A percentile compares a stretch with the other conserved stretches of the same genome.
Conservation (phyloP, 1,140 invertebrate species). For the Drosophila oshimai region DNA sequence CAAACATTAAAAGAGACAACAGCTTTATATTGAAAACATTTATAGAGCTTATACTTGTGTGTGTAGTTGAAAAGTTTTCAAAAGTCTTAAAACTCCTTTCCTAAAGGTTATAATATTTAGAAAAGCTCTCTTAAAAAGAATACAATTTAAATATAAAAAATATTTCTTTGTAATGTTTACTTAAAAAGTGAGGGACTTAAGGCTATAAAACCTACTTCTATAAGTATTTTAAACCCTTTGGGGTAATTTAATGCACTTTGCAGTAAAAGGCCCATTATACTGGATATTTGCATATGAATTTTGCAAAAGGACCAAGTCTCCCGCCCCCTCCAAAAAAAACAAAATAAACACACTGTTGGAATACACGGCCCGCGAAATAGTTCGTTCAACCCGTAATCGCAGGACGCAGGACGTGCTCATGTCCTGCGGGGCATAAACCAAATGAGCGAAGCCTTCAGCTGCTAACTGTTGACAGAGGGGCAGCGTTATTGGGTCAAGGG, state of each 20-base stretch:
- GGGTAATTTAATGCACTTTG: background rate
- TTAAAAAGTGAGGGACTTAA: too few relatives aligned
- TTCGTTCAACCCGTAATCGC: constrained; percentile 14
- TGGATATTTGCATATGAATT: background rate
- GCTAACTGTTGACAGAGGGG: constrained; percentile 9
- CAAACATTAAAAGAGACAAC: too few relatives aligned
- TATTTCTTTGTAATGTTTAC: too few relatives aligned
- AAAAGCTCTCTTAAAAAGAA: too few relatives aligned
- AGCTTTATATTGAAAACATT: too few relatives aligned
- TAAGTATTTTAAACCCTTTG: background rate
- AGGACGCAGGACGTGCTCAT: constrained; percentile 11
- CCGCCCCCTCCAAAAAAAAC: background rate
- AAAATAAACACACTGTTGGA: background rate
- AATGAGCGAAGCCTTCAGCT: constrained; percentile 25
- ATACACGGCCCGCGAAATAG: background rate
- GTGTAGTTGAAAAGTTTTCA: too few relatives aligned
- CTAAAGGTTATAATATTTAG: too few relatives aligned
- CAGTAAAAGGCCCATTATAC: background rate
- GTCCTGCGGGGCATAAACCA: constrained; percentile 30
- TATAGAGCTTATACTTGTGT: too few relatives aligned
- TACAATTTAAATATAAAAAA: too few relatives aligned
- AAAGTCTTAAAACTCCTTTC: too few relatives aligned
- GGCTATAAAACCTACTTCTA: too few relatives aligned
- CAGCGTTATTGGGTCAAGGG: background rate
- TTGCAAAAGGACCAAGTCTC: background rate